Conservation (phyloP, 2,888 invertebrate genomes). For the Volucella bombylans region DNA sequence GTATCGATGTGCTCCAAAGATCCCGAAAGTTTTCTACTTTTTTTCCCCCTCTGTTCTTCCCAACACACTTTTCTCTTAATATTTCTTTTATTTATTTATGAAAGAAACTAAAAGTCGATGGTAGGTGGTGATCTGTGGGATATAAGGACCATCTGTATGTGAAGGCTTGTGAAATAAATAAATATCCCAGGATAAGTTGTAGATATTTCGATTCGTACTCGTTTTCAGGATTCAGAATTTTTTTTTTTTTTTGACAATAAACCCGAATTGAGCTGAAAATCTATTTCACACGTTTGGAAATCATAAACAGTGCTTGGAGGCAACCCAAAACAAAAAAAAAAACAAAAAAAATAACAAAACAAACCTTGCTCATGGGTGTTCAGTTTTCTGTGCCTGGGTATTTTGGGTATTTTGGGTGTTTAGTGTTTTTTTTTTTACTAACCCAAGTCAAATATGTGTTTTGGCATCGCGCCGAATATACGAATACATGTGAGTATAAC, state of each 20-base stretch:
- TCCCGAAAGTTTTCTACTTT: slow-evolving; percentile 28
- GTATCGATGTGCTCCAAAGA: slow-evolving; percentile 46
- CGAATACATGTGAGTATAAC: not conserved
- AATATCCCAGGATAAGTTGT: slow-evolving; percentile 31
- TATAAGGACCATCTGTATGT: slow-evolving; percentile 6
- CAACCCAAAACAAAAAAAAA: slow-evolving; percentile 6
- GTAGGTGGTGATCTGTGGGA: not conserved
- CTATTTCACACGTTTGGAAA: slow-evolving; percentile 71
- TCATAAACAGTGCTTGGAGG: slow-evolving; percentile 69
- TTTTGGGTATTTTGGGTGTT: not conserved
- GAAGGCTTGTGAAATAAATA: slow-evolving; percentile 33
- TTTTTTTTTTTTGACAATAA: slow-evolving; percentile 39
- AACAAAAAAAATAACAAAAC: not conserved
- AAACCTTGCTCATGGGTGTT: slow-evolving; percentile 7
- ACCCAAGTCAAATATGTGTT: slow-evolving; percentile 42
- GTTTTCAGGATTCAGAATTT: not conserved
- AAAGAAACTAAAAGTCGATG: slow-evolving; percentile 12
- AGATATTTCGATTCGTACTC: not conserved
- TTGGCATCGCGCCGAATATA: slow-evolving; percentile 62
- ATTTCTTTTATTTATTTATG: slow-evolving; percentile 61
- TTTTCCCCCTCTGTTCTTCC: slow-evolving; percentile 6
- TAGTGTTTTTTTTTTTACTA: too few species aligned
- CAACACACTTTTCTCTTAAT: slow-evolving; percentile 42
- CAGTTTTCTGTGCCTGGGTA: not conserved
- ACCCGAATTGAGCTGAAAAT: slow-evolving; percentile 67